phyloP scores from a whole-genome alignment of 1,140 invertebrate species.

The Hyposmocoma kahamanoa region DNA sequence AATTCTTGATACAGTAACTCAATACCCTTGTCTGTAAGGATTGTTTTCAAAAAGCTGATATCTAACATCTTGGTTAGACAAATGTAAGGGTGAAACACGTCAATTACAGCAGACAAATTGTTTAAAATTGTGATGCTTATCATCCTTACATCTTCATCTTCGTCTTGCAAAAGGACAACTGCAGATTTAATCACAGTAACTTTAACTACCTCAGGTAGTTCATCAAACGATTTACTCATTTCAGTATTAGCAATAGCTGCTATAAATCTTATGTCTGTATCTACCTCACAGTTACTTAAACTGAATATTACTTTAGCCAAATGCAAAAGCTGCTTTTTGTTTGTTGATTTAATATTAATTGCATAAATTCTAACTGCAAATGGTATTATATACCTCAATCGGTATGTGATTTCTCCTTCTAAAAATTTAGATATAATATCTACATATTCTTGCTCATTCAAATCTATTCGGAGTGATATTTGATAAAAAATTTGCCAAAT shows the following conservation, averaged over 20 bases:
- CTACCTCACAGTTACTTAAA: constrained; percentile 41
- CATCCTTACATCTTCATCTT: constrained; percentile 60
- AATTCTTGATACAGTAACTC: constrained; percentile 30
- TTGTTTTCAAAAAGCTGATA: constrained; percentile 28
- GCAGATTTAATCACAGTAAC: constrained; percentile 44
- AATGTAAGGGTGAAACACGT: constrained; percentile 42
- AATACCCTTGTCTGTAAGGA: constrained; percentile 27
- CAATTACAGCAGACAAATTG: constrained; percentile 19
- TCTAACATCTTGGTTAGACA: constrained; percentile 47
- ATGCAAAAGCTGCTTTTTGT: no score
- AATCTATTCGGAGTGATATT: constrained; percentile 31
- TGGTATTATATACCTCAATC: constrained; percentile 50
- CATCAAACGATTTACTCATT: constrained; percentile 31
- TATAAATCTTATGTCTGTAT: constrained; percentile 55
- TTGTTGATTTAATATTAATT: no score
- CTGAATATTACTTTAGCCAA: constrained; percentile 34
- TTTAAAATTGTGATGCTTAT: constrained; percentile 39
- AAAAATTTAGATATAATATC: constrained; percentile 18
- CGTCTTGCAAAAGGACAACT: constrained; percentile 61
- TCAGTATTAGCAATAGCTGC: constrained; percentile 55
- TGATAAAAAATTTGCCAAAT: constrained; percentile 47
- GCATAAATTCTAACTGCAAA: constrained; percentile 34
- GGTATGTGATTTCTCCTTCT: constrained; percentile 25
- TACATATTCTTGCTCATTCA: constrained; percentile 17
- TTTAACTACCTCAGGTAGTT: constrained; percentile 37